These are phyloP conservation scores for Motacilla tschutschensis DNA, from an alignment of 2,113 vertebrate species.

Conservation along the genomic window DNA sequence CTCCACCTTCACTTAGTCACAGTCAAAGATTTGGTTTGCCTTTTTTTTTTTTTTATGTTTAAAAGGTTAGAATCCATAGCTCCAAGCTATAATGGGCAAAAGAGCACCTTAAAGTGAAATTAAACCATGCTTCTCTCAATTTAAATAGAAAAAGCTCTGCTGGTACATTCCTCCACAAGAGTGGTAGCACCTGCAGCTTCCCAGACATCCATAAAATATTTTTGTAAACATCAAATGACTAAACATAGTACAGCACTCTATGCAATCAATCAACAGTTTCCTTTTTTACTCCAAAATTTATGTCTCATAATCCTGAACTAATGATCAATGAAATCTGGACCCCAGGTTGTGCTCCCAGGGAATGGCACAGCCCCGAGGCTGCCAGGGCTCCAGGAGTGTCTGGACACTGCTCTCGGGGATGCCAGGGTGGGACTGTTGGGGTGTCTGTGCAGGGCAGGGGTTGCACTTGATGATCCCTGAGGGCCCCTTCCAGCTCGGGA, in stretches of 20 bases:
- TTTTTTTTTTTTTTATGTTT: not conserved
- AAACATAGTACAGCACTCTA: not conserved
- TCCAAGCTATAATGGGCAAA: not conserved
- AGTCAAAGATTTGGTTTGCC: not conserved
- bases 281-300: not conserved
- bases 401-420: not conserved
- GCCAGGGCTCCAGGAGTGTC: not conserved
- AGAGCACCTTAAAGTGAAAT: not conserved
- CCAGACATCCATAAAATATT: not conserved
- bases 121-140: not conserved
- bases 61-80: not conserved
- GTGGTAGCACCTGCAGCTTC: not conserved
- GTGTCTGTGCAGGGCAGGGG: not conserved
- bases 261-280: not conserved
- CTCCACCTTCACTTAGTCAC: not conserved
- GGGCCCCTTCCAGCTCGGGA: not conserved
- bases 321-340: no score
- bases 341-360: not conserved
- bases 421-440: not conserved
- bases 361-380: not conserved
- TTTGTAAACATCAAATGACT: not conserved
- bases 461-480: fast-evolving
- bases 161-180: not conserved
- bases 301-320: not conserved
- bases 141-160: not conserved